phyloP scores from a whole-genome alignment of 2,113 vertebrate genomes.

The Machaerirhynchus nigripectus region DNA sequence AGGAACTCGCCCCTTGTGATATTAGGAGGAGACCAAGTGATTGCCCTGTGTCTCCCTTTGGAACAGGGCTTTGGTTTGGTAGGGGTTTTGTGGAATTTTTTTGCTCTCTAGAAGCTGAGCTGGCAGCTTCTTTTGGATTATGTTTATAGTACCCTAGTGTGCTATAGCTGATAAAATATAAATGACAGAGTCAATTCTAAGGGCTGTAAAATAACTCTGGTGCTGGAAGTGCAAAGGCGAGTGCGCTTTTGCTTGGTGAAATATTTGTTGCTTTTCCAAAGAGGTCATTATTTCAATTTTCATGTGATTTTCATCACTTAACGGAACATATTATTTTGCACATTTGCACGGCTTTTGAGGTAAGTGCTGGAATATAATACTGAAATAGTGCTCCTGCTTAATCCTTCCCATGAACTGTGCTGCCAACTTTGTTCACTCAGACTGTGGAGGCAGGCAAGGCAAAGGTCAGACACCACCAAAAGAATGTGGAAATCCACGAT shows the following conservation, averaged over 20 bases:
- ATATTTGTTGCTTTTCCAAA: constrained; percentile 43
- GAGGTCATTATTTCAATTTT: constrained; percentile 49
- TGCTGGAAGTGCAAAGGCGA: constrained; percentile 13
- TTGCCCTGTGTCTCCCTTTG: neutral
- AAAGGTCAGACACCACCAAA: neutral
- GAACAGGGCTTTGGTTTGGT: neutral
- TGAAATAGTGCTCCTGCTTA: constrained; percentile 20
- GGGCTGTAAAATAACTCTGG: constrained; percentile 40
- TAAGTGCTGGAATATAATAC: constrained; percentile 24
- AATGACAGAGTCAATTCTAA: constrained; percentile 22
- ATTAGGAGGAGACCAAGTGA: neutral
- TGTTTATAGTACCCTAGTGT: constrained; percentile 50
- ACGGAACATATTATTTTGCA: constrained; percentile 8
- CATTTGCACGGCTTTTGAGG: constrained; percentile 16
- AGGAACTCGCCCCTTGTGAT: neutral
- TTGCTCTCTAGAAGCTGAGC: constrained; percentile 35
- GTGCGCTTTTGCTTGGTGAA: constrained; percentile 10
- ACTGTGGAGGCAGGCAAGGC: neutral
- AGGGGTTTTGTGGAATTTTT: neutral
- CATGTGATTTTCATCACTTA: constrained; percentile 54
- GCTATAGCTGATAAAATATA: constrained; percentile 60
- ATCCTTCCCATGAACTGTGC: neutral
- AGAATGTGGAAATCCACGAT: neutral
- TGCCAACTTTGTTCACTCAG: neutral
- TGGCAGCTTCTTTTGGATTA: constrained; percentile 55